These are phyloP conservation scores for Vollenhovia emeryi DNA, from an alignment of 1,140 invertebrate genomes.

Conservation along the genomic window DNA sequence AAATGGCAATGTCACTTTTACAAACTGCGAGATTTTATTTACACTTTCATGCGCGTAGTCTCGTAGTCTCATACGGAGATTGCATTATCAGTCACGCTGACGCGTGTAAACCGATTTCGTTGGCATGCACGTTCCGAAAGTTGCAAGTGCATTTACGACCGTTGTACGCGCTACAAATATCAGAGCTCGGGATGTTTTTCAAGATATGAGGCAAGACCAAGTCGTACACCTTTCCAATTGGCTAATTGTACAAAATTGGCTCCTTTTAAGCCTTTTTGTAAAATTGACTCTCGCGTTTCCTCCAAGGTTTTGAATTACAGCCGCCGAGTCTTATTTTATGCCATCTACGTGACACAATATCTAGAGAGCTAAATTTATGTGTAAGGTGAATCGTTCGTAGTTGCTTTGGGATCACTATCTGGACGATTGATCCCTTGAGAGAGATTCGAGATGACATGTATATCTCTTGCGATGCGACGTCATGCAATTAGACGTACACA, in stretches of 20 bases:
- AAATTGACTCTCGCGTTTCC: not conserved
- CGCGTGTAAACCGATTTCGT: constrained; percentile 48
- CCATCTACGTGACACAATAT: not conserved
- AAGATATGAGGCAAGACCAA: constrained; percentile 42
- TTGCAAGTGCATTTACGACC: constrained; percentile 65
- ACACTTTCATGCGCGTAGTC: not conserved
- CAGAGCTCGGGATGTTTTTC: constrained; percentile 24
- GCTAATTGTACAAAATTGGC: not conserved
- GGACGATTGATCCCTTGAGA: constrained; percentile 56
- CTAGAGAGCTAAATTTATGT: not conserved
- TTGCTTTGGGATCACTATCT: constrained; percentile 54
- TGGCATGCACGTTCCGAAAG: constrained; percentile 48
- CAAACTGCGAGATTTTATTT: constrained; percentile 43
- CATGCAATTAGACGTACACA: constrained; percentile 63
- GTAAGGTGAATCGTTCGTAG: not conserved
- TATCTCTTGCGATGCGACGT: constrained; percentile 14
- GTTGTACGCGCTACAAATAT: constrained; percentile 46
- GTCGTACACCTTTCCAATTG: constrained; percentile 36
- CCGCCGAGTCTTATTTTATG: not conserved
- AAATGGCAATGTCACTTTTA: constrained; percentile 40
- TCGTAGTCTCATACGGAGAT: constrained; percentile 34
- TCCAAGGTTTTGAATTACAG: not conserved
- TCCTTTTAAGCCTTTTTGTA: too few species aligned
- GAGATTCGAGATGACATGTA: constrained; percentile 49
- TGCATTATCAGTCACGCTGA: constrained; percentile 53